Evolutionary conservation across 92 coral and sea anemone species (phyloP), one percentile per base, ranked within the genome.

Genomic region (Parazoanthus swiftii): DNA sequence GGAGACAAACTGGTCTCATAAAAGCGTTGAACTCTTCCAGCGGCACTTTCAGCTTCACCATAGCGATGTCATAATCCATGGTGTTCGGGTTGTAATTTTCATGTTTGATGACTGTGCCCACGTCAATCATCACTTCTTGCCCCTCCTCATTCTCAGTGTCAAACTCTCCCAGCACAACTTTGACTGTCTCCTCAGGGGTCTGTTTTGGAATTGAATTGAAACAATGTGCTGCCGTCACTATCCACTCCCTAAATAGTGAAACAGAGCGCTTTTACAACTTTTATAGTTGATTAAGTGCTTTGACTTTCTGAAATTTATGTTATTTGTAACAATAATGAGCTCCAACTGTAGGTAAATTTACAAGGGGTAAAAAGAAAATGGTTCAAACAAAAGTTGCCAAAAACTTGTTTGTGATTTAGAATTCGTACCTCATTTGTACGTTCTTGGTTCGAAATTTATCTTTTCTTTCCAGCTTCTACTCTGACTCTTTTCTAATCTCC

Each of bases 1-100:
- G 91, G 9, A 92, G 86, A 39, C 94, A 92, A 46, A 90, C 82
- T 20, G 94, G 94, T 58, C 85, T 81, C 74, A 92, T 79, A 73
- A 79, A 73, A 25, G 89, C 79, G 50, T 87, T 92, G 89, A 87
- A 92, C 36, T 74, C 38, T 58, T 74, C 91, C 38, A 90, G 63
- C 3, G 89, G 90, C 2, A 76, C 35, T 18, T 71, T 58, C 36
- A 90, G 89, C 67, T 80, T 80, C 23, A 92, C 67, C 72, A 92
- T 21, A 15, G 94, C 85, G 3, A 92, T 88, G 77, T 92, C 94
- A 86, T 67, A 72, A 35, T 85, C 89, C 1, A 79, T 59, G 18
- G 73, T 35, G 5, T 23, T 46, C 3, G 54, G 2, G 42, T 36
- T 5, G 78, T 92, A 92, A 0, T 5, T n/a, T 21, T 88, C 77